Percentiles rank a stretch among this genome's conserved stretches.
Conservation (phyloP, 2,113 vertebrate genomes). For the Leptosomus discolor region DNA sequence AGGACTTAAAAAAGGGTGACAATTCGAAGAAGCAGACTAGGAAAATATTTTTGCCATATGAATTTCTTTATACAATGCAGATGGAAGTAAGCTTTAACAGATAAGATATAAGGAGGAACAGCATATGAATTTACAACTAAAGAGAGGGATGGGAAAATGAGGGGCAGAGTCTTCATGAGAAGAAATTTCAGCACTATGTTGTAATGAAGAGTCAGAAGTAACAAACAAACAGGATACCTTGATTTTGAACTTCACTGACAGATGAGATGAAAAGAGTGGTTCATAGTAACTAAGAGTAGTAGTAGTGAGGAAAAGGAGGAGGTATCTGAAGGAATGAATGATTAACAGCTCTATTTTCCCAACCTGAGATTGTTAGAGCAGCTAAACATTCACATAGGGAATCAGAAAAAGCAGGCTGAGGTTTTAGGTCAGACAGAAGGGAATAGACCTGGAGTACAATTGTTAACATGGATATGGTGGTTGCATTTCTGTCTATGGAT, state of each 20-base stretch:
- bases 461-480: background rate
- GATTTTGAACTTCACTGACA: background rate
- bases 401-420: background rate
- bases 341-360: conserved; percentile 1
- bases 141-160: background rate
- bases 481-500: background rate
- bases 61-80: background rate
- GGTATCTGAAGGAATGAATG: background rate
- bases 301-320: background rate
- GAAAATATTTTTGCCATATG: conserved; percentile 39
- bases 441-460: background rate
- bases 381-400: background rate
- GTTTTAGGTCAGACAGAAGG: background rate
- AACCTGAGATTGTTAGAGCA: background rate
- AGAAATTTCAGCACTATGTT: background rate
- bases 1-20: background rate
- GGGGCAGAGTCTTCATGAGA: background rate
- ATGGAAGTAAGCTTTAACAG: background rate
- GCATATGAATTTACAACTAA: background rate
- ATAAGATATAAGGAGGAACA: background rate
- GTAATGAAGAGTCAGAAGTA: background rate
- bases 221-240: background rate
- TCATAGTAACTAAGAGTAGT: background rate
- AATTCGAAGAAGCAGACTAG: conserved; percentile 16
- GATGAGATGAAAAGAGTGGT: background rate